phyloP scores from a whole-genome alignment of 2,797 vertebrate species.

The Psittacula derbiana region DNA sequence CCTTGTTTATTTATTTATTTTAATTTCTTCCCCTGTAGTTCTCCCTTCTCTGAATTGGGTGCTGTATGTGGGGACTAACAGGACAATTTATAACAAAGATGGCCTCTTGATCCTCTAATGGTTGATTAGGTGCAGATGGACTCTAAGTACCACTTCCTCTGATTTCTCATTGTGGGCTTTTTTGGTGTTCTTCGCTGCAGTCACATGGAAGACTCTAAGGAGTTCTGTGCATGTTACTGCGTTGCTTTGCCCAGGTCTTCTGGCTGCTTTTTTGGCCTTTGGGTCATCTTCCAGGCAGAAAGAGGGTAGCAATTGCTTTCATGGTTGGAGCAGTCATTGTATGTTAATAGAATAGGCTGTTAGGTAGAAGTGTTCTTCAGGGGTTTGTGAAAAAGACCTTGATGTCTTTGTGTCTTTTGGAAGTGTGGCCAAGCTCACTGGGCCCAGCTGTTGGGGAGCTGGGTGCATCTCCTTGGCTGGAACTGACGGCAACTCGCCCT shows the following conservation, averaged over 20 bases:
- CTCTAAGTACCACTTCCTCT: not conserved
- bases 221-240: not conserved
- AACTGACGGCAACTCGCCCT: too few relatives aligned
- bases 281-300: not conserved
- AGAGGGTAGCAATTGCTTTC: not conserved
- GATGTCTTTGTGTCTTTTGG: not conserved
- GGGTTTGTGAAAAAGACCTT: not conserved
- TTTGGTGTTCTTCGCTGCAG: not conserved
- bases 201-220: not conserved
- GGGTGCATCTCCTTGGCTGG: not conserved
- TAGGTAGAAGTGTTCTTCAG: not conserved
- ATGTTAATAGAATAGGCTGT: not conserved
- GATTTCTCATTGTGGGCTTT: not conserved
- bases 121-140: not conserved
- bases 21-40: not conserved
- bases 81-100: not conserved
- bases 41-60: not conserved
- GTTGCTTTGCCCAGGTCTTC: not conserved
- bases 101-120: not conserved
- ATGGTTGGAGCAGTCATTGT: not conserved
- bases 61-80: not conserved
- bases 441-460: not conserved
- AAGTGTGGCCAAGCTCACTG: not conserved
- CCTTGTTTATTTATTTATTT: rapidly evolving
- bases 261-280: not conserved